Conservation (phyloP, 2,113 vertebrate genomes). For the Muntiacus reevesi region DNA sequence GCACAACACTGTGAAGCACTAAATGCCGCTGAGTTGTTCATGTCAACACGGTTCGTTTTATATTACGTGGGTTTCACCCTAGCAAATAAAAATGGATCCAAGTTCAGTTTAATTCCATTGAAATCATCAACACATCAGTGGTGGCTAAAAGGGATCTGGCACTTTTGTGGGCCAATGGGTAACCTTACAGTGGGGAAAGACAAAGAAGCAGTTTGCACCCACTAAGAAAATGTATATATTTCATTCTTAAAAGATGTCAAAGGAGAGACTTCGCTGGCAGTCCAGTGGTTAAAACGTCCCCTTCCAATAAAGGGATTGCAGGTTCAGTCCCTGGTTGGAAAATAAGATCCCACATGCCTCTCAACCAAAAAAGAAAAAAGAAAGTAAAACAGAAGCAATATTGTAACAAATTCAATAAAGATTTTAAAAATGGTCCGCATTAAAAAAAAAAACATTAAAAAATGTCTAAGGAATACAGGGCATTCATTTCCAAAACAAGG, state of each 20-base stretch:
- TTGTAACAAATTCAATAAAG: not conserved
- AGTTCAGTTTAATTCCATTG: not conserved
- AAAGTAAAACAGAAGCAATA: not conserved
- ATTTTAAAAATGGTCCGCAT: not conserved
- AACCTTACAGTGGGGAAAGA: not conserved
- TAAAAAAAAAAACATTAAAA: not conserved
- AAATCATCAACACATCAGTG: not conserved
- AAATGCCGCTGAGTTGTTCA: too few relatives aligned
- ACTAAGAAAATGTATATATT: not conserved
- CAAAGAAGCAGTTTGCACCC: not conserved
- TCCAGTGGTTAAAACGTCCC: not conserved
- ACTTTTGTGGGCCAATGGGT: not conserved
- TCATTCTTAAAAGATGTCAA: not conserved
- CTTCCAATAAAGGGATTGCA: not conserved
- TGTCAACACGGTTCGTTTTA: not conserved
- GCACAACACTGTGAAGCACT: accelerated
- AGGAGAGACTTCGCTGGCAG: not conserved
- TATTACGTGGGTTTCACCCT: not conserved
- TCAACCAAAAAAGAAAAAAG: not conserved
- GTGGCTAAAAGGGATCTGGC: not conserved
- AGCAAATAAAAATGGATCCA: not conserved
- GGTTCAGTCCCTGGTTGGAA: not conserved
- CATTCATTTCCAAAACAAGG: not conserved
- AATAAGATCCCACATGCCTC: not conserved
- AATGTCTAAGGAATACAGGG: not conserved